phyloP scores from a whole-genome alignment of 2,797 vertebrate genomes.

The Catharus ustulatus region DNA sequence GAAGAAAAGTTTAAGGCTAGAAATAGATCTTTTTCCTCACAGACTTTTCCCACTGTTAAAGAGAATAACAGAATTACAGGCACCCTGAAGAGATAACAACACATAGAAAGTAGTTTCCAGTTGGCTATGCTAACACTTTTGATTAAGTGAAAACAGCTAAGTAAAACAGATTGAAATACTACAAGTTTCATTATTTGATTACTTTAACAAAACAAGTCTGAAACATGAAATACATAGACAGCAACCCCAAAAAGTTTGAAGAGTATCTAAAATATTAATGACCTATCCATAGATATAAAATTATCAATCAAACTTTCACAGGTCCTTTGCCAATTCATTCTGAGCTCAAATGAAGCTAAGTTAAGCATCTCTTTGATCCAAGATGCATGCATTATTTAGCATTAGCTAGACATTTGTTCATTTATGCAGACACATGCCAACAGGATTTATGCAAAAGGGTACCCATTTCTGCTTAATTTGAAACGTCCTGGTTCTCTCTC shows the following conservation, averaged over 20 bases:
- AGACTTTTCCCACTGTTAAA: neutral
- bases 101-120: neutral
- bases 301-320: conserved; percentile 15
- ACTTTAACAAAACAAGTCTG: neutral
- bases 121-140: neutral
- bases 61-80: neutral
- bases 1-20: neutral
- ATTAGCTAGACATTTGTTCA: conserved; percentile 42
- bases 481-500: conserved; percentile 10
- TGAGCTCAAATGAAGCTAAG: neutral
- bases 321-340: conserved; percentile 7
- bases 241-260: neutral
- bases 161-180: neutral
- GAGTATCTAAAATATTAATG: conserved; percentile 48
- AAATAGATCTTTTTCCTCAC: neutral
- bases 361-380: conserved; percentile 41
- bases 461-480: conserved; percentile 17
- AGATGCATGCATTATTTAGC: conserved; percentile 48
- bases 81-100: neutral
- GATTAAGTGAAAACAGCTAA: neutral
- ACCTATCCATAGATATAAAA: neutral
- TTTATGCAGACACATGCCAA: conserved; percentile 35
- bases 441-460: conserved; percentile 14
- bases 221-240: neutral
- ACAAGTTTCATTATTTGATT: neutral